These are phyloP conservation scores for Osmerus eperlanus DNA, from an alignment of 2,113 vertebrate species.

Conservation along the genomic window DNA sequence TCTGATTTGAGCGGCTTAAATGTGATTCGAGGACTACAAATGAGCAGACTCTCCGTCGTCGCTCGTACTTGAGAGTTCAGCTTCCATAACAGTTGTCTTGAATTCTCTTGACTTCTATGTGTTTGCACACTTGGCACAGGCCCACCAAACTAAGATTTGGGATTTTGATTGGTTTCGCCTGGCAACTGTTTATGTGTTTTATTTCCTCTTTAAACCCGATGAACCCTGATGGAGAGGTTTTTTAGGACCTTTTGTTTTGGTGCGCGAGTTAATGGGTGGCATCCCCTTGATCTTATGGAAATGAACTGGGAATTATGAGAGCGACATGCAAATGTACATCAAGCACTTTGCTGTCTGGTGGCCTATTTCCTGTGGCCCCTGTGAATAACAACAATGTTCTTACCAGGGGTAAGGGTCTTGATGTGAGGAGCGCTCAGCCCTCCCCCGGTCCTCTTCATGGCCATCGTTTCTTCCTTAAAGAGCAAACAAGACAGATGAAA, in stretches of 20 bases:
- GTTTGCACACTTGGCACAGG: slow-evolving; percentile 56
- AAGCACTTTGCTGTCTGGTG: slow-evolving; percentile 73
- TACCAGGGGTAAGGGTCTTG: slow-evolving; percentile 72
- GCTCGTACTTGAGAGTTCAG: slow-evolving; percentile 54
- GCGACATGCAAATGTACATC: slow-evolving; percentile 73
- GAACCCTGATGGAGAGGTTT: slow-evolving; percentile 44
- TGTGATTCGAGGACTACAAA: slow-evolving; percentile 58
- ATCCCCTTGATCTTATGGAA: slow-evolving; percentile 73
- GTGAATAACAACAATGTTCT: slow-evolving; percentile 70
- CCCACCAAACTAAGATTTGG: slow-evolving; percentile 7
- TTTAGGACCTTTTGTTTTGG: slow-evolving; percentile 69
- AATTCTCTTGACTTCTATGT: slow-evolving; percentile 55
- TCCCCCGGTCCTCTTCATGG: slow-evolving; percentile 65
- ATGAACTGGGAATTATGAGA: slow-evolving; percentile 71
- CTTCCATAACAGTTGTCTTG: slow-evolving; percentile 48
- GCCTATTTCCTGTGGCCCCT: slow-evolving; percentile 68
- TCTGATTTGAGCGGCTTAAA: slow-evolving; percentile 63
- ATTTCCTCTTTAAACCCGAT: slow-evolving; percentile 56
- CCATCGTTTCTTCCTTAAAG: slow-evolving; percentile 69
- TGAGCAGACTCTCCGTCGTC: slow-evolving; percentile 57
- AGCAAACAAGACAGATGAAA: slow-evolving; percentile 60
- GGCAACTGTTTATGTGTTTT: slow-evolving; percentile 45
- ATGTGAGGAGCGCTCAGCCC: slow-evolving; percentile 70
- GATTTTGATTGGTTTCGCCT: slow-evolving; percentile 42
- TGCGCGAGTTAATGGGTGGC: slow-evolving; percentile 71